Base-by-base conservation (phyloP, 1,140 invertebrate genomes). In the Prorops nasuta region DNA sequence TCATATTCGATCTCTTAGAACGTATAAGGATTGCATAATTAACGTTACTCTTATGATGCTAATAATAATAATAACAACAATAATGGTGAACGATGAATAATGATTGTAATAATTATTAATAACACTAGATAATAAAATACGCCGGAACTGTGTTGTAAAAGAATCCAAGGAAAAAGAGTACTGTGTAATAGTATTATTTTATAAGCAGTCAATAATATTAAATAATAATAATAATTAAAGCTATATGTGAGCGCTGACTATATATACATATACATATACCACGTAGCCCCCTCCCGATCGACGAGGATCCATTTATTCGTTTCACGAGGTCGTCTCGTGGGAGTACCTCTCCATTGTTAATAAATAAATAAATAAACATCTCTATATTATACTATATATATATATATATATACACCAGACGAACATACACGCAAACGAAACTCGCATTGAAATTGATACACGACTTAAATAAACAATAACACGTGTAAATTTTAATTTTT, bases 401-500 rank as follows among this genome's bases (percentile, higher is more conserved):
- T 10, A 10, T 6, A 28, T 6, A 28, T 28, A 10, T 10, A 6
- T 4, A 28, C 24, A 28, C 4, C 4, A 6, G 24, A 4, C 24
- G 24, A 28, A 46, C 54, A 58, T 55, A 63, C 47, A 60, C 58
- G 58, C 46, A 43, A 40, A 44, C 53, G 53, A 52, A 55, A 54
- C 28, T 39, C 46, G 43, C 48, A 58, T 58, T 58, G 58, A 60
- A 60, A 56, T 48, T 56, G 40, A 58, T 56, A 60, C 49, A 54
- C 47, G 42, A 56, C 56, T 52, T 48, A 56, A 44, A 55, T 60
- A 46, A 56, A 59, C 41, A 39, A 46, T 60, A 60, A 60, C 57
- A 56, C 55, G 57, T 59, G 55, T 63, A 62, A 49, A 61, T 63
- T 61, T 63, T 61, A 62, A 63, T 63, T 63, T 58, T 60, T 61